Percentiles rank a stretch among this genome's conserved stretches.
These are phyloP conservation scores for Drosophila mayaguana DNA, from an alignment of 2,888 invertebrate genomes.

Conservation along the genomic window DNA sequence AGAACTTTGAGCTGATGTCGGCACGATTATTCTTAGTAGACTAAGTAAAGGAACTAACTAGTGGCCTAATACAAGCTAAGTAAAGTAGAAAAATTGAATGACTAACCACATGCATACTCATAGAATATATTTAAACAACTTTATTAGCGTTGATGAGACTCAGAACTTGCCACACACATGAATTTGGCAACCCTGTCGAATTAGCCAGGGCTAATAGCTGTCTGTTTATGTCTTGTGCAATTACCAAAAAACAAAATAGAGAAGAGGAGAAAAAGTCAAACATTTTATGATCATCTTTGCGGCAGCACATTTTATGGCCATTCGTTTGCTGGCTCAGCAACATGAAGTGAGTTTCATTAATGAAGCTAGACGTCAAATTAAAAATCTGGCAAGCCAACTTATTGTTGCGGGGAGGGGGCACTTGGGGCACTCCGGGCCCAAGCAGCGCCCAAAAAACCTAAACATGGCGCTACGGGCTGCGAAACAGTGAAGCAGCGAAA, in stretches of 20 bases:
- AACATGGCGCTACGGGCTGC: constrained; percentile 62
- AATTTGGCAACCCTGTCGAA: constrained; percentile 39
- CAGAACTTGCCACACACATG: constrained; percentile 1
- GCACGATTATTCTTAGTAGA: neutral
- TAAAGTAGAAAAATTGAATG: neutral
- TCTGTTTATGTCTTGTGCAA: constrained; percentile 50
- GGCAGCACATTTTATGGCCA: constrained; percentile 40
- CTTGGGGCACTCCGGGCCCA: constrained; percentile 17
- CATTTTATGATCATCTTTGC: constrained; percentile 37
- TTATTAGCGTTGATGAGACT: constrained; percentile 17
- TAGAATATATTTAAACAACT: neutral
- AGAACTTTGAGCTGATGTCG: neutral
- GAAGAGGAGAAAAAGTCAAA: neutral
- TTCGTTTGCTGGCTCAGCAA: constrained; percentile 47
- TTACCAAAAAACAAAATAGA: constrained; percentile 32
- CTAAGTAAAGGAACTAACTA: too few relatives aligned
- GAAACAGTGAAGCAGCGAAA: constrained; percentile 76
- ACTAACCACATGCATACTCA: neutral
- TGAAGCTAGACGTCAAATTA: constrained; percentile 49
- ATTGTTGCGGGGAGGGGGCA: constrained; percentile 6
- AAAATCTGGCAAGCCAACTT: constrained; percentile 37
- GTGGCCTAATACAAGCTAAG: neutral
- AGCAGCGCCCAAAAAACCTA: constrained; percentile 31
- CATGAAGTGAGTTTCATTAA: constrained; percentile 50
- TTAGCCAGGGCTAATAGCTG: constrained; percentile 29